These are phyloP conservation scores for Athetis lepigone DNA, from an alignment of 2,888 invertebrate genomes.

Conservation along the genomic window DNA sequence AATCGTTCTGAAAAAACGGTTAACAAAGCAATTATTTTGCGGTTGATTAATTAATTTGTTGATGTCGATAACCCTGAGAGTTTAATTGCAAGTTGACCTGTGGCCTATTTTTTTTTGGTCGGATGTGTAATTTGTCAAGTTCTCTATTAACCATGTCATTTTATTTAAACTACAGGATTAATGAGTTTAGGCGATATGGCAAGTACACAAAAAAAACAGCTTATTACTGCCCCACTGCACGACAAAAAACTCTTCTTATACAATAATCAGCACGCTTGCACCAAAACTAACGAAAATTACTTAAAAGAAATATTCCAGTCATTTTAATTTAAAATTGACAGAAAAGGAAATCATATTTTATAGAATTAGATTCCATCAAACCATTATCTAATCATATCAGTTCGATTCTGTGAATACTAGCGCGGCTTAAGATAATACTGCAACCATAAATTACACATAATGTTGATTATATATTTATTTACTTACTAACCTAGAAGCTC, in stretches of 20 bases:
- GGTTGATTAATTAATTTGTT: conserved; percentile 42
- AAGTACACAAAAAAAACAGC: neutral
- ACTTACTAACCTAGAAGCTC: too few species aligned
- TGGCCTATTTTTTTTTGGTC: conserved; percentile 55
- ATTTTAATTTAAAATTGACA: neutral
- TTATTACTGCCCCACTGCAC: too few species aligned
- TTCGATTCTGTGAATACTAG: conserved; percentile 40
- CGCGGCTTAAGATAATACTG: conserved; percentile 11
- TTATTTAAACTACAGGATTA: conserved; percentile 19
- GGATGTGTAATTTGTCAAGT: conserved; percentile 53
- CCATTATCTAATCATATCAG: conserved; percentile 47
- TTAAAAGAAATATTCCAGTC: too few species aligned
- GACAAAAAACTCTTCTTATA: too few species aligned
- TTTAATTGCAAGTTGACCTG: conserved; percentile 56
- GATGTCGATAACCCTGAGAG: conserved; percentile 51
- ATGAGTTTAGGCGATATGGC: conserved; percentile 15
- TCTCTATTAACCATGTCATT: conserved; percentile 20
- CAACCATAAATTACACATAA: conserved; percentile 9
- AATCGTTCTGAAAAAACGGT: conserved; percentile 20
- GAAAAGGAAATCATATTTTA: conserved; percentile 7
- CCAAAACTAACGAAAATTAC: too few species aligned
- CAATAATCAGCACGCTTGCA: too few species aligned
- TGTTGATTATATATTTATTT: neutral
- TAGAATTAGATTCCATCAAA: conserved; percentile 21
- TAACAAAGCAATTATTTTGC: conserved; percentile 29